A percentile compares a stretch with the other conserved stretches of the same genome.
These are phyloP conservation scores for Heliconius melpomene DNA, from an alignment of 1,140 invertebrate species.

Conservation along the genomic window DNA sequence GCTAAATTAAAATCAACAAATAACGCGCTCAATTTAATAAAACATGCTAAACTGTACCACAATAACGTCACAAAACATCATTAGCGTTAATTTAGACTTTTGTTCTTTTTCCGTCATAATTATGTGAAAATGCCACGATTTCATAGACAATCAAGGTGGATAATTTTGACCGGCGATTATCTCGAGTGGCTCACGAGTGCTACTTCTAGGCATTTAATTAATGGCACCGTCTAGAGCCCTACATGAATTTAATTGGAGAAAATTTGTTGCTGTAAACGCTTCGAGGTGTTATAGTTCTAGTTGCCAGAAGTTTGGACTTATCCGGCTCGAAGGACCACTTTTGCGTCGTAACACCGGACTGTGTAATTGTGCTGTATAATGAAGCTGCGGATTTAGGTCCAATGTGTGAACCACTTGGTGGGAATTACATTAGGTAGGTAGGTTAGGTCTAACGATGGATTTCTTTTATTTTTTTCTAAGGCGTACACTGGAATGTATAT, in stretches of 20 bases:
- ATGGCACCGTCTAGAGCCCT: slow-evolving; percentile 53
- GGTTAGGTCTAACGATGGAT: not conserved
- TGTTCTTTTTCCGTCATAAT: slow-evolving; percentile 35
- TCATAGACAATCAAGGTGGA: slow-evolving; percentile 59
- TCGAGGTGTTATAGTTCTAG: slow-evolving; percentile 38
- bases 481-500: too few species aligned
- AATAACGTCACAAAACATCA: not conserved
- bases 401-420: not conserved
- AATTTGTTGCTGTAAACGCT: slow-evolving; percentile 44
- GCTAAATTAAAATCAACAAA: not conserved
- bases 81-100: slow-evolving; percentile 33
- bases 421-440: not conserved
- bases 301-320: slow-evolving; percentile 36
- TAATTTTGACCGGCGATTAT: slow-evolving; percentile 63
- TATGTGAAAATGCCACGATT: slow-evolving; percentile 50
- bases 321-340: slow-evolving; percentile 33
- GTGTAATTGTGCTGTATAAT: slow-evolving; percentile 17
- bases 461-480: not conserved
- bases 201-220: slow-evolving; percentile 63
- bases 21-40: not conserved
- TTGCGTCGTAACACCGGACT: not conserved
- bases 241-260: slow-evolving; percentile 66
- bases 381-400: slow-evolving; percentile 13
- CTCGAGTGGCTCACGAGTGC: slow-evolving; percentile 47
- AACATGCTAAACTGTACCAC: not conserved